Base-by-base conservation (phyloP, 2,888 invertebrate species). In the Dynastes hyllus region DNA sequence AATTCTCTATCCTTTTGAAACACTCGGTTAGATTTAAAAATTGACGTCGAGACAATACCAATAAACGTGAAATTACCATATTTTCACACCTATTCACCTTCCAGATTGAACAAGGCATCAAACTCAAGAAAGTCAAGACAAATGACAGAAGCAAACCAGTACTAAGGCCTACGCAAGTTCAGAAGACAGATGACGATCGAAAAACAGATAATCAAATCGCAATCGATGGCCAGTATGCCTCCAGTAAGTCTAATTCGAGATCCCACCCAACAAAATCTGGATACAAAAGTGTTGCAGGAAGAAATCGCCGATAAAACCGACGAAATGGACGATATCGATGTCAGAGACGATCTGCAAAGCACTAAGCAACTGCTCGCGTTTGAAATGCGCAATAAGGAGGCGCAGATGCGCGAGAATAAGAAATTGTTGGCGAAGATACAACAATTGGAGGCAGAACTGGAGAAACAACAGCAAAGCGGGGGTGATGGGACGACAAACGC, bases 241-340 rank as follows among this genome's bases (percentile, higher is more conserved):
- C 92, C 92, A 65, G 91, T 89, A 85, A 86, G 85, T 82, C 58
- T 51, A 66, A 78, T 50, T 27, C 70, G 55, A 40, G 66, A 78
- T 63, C 73, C 65, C 45, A 63, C 70, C 50, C 80, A 86, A 65
- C 66, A 67, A 55, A 66, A 69, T 66, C 51, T 75, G 61, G 67
- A 78, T 66, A 75, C 75, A 32, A 71, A 66, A 65, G 51, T 73
- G 22, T 78, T 80, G 58, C 77, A 84, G 87, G 88, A 88, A 78
- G 89, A 88, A 82, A 85, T 88, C 13, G 84, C 87, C 9, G 89
- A 89, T 75, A 95, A 94, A 84, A 93, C 92, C 16, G 96, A 97
- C 86, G 97, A 97, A 86, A 93, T 96, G 91, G 97, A 97, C 84
- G 97, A 97, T 86, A 97, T 97, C 83, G 97, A 97, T 86, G 94